phyloP scores from a whole-genome alignment of 2,797 vertebrate species.

The Phrynocephalus forsythii region DNA sequence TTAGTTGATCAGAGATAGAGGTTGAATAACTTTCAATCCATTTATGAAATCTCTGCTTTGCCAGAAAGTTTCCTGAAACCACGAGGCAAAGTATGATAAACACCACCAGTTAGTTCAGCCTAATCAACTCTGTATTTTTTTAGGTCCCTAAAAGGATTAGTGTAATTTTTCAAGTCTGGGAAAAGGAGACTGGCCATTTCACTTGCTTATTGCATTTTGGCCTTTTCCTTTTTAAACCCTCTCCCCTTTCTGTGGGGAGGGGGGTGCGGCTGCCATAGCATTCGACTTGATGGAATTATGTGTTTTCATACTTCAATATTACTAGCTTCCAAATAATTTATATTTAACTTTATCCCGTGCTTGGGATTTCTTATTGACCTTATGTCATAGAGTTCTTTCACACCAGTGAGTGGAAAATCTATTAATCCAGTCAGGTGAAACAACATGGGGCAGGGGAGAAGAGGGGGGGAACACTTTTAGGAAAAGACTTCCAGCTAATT shows the following conservation, averaged over 20 bases:
- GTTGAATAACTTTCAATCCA: slow-evolving; percentile 86
- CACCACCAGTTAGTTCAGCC: slow-evolving; percentile 74
- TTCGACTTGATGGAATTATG: slow-evolving; percentile 59
- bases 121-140: slow-evolving; percentile 76
- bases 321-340: slow-evolving; percentile 66
- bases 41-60: slow-evolving; percentile 79
- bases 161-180: slow-evolving; percentile 72
- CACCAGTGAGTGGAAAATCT: slow-evolving; percentile 59
- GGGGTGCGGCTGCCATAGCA: slow-evolving; percentile 46
- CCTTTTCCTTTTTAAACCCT: slow-evolving; percentile 35
- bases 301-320: slow-evolving; percentile 62
- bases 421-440: slow-evolving; percentile 70
- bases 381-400: slow-evolving; percentile 54
- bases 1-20: slow-evolving; percentile 86
- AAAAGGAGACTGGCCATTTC: slow-evolving; percentile 67
- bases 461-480: slow-evolving; percentile 32
- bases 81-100: slow-evolving; percentile 79
- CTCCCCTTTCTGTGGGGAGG: background rate
- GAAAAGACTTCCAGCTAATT: slow-evolving; percentile 42
- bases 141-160: slow-evolving; percentile 75
- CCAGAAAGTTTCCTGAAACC: slow-evolving; percentile 83
- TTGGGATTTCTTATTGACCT: slow-evolving; percentile 65
- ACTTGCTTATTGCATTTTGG: slow-evolving; percentile 40
- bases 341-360: slow-evolving; percentile 69
- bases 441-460: slow-evolving; percentile 31